Base-by-base conservation (phyloP, 2,888 invertebrate genomes). In the Heteromyza rotundicornis region DNA sequence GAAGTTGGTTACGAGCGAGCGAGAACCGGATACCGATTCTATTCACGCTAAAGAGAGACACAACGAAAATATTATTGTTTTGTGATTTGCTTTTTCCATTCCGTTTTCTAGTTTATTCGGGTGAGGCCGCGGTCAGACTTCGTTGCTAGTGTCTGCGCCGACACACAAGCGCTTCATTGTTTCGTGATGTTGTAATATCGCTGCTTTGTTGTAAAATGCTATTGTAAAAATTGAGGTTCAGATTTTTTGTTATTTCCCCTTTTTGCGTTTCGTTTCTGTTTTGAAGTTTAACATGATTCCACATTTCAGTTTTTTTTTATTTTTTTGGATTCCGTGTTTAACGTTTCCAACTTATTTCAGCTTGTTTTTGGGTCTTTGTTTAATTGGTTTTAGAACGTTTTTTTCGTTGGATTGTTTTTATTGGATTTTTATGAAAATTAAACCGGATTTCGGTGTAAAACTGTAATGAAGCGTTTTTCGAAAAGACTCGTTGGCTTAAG, bases 371-470 rank as follows among this genome's bases (percentile, higher is more conserved):
- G 23, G 19, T 32, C 23, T 22, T 36, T 55, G 40, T 22, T 56
- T 52, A 53, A 47, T 58, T 49, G 53, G 23, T 22, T 53, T 49
- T 19, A n/a, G 22, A 20, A 23, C 10, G 17, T 24, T 7, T 22
- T 40, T 49, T 16, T 51, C 50, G 2, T 59, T 47, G 17, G 12
- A 36, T 32, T 57, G 22, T 47, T 60, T 70, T 68, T 66, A 65
- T 73, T 65, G 62, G 62, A 66, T 64, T 71, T 73, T 73, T 71
- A 67, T 72, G 66, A 69, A 69, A 72, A 71, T 71, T 57, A 68
- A 73, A 72, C 73, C 72, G 74, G 74, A 74, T 71, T 72, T 71
- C 67, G 63, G 63, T 62, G 64, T 61, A 53, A 60, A 64, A 64
- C 47, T 67, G 65, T 62, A 69, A 63, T 66, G 56, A 62, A 51